Percentiles rank a stretch among this genome's conserved stretches.
Conservation (phyloP, 2,113 vertebrate genomes). For the Amphiprion ocellaris region DNA sequence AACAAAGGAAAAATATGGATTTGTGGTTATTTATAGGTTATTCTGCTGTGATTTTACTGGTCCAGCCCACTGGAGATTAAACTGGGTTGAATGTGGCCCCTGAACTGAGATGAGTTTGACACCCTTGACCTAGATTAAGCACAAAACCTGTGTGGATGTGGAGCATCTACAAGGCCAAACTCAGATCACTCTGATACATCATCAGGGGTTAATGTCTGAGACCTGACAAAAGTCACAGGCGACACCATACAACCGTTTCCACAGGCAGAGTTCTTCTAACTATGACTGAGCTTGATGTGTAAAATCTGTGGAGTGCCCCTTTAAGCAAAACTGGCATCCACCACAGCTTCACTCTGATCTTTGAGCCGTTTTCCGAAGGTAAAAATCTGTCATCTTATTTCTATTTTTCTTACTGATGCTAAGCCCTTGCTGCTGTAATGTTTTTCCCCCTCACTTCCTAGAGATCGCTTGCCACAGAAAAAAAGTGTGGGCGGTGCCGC, state of each 20-base stretch:
- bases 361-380: conserved; percentile 28
- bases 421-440: conserved; percentile 33
- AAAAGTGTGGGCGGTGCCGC: conserved; percentile 54
- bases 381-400: conserved; percentile 35
- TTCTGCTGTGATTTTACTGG: too few relatives aligned
- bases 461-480: conserved; percentile 47
- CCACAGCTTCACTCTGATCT: conserved; percentile 16
- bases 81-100: too few relatives aligned
- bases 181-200: not conserved
- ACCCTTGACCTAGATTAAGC: not conserved
- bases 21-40: too few relatives aligned
- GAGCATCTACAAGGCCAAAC: not conserved
- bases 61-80: too few relatives aligned
- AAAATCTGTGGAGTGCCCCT: conserved; percentile 5
- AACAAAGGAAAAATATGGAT: too few relatives aligned
- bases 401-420: conserved; percentile 9
- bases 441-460: conserved; percentile 43
- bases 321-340: conserved; percentile 17
- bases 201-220: too few relatives aligned
- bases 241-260: not conserved
- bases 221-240: not conserved
- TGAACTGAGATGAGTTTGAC: too few relatives aligned
- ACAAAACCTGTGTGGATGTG: not conserved
- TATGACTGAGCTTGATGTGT: not conserved
- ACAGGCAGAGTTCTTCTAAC: not conserved